Evolutionary conservation across 2,888 invertebrate species (phyloP), one percentile per base, ranked within the genome.

Genomic region (Drosophila monieri): DNA sequence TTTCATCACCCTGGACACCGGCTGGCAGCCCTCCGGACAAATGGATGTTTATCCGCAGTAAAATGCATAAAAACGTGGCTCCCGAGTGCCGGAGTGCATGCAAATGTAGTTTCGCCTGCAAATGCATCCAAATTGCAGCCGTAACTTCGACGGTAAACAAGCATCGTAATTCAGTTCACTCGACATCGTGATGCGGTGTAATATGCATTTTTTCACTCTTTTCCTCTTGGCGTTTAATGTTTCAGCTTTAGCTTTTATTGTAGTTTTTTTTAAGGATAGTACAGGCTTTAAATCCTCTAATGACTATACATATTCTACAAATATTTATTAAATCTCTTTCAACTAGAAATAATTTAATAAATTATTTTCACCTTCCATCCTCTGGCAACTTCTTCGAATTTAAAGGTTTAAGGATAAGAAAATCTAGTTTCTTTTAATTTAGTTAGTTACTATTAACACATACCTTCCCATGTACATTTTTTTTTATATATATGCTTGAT

Each of bases 31-130:
- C 14, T 18, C n/a, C 10, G 65, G 15, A 46, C 43, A 58, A 66
- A 46, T 48, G 49, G 62, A 49, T 78, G 73, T 67, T 70, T 62
- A 72, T 72, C 71, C 68, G 25, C 56, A 66, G 78, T 59, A 73
- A 77, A 84, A 80, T 78, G 67, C 76, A 85, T 77, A 80, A 78
- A 87, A 81, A 58, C 61, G 52, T 37, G 14, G 59, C 12, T 8
- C 21, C 32, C 49, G 18, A 37, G 32, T 23, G 32, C 53, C 58
- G 52, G 30, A 66, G 54, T 52, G 52, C 78, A 85, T 77, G 88
- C 73, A 78, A 87, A 81, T 77, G 66, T 72, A 55, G 57, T 41
- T 58, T 61, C 62, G 56, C 10, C 14, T 61, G 39, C 52, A 27
- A 23, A 21, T 32, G 48, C 55, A 55, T 47, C 8, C 39, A n/a